A percentile compares a stretch with the other conserved stretches of the same genome.
Conservation (phyloP, 2,888 invertebrate species). For the Neoitamus cyanurus region DNA sequence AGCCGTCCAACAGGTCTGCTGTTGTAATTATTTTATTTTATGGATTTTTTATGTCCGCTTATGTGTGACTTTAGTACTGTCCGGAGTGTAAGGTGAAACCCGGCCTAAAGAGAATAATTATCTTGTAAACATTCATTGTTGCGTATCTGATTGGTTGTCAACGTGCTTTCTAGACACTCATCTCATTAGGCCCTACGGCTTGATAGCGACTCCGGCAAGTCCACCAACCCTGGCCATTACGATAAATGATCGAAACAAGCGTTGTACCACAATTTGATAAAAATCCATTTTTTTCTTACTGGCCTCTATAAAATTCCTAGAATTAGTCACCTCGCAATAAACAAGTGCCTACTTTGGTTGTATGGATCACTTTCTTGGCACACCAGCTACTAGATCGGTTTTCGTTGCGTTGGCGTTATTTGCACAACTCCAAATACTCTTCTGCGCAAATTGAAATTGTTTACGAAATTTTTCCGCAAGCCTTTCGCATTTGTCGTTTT, state of each 20-base stretch:
- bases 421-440: not conserved
- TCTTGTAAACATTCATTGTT: conserved; percentile 47
- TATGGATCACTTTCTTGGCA: not conserved
- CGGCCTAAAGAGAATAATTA: conserved; percentile 41
- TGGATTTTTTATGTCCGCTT: conserved; percentile 45
- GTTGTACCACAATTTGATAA: conserved; percentile 16
- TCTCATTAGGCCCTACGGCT: conserved; percentile 25
- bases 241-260: conserved; percentile 27
- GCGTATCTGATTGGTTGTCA: conserved; percentile 46
- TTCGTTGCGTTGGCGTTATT: not conserved
- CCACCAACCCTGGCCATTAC: not conserved
- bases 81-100: conserved; percentile 35
- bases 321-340: conserved; percentile 27
- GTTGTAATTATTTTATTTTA: conserved; percentile 48
- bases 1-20: conserved; percentile 45
- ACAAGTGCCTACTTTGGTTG: not conserved
- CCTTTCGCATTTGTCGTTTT: not conserved
- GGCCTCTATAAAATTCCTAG: conserved; percentile 16
- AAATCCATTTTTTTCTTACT: conserved; percentile 2
- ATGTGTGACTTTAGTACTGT: conserved; percentile 45
- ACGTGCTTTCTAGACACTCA: conserved; percentile 11
- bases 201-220: not conserved
- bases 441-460: not conserved
- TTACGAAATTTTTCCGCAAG: not conserved
- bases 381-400: not conserved